phyloP scores from a whole-genome alignment of 2,888 invertebrate species.

The Idaea dimidiata region DNA sequence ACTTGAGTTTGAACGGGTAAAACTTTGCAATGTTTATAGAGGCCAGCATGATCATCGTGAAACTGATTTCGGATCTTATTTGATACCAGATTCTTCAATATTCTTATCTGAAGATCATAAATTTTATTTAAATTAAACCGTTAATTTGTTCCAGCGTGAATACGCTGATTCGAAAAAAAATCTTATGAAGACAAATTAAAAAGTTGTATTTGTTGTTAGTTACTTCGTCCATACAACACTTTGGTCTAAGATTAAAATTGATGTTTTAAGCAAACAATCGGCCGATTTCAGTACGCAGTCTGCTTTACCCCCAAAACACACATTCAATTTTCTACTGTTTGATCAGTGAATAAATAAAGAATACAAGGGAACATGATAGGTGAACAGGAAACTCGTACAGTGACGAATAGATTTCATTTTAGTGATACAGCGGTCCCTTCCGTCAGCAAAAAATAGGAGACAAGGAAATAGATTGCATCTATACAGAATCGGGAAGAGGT shows the following conservation, averaged over 20 bases:
- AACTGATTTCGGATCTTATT: no score
- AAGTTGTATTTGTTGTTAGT: no score
- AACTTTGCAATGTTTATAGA: no score
- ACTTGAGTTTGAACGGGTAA: no score
- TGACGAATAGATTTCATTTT: conserved; percentile 28
- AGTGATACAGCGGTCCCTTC: conserved; percentile 24
- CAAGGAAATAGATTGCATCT: conserved; percentile 11
- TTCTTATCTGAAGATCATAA: no score
- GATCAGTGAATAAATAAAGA: conserved; percentile 1
- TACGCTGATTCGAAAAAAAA: no score
- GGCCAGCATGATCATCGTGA: no score
- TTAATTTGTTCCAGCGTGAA: no score
- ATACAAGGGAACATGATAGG: conserved; percentile 1
- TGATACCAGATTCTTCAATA: no score
- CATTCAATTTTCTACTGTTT: background rate
- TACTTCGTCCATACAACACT: no score
- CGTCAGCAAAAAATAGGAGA: conserved; percentile 17
- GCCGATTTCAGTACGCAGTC: background rate
- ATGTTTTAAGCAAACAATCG: background rate
- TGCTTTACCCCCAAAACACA: background rate
- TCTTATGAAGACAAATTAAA: no score
- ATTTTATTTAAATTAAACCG: no score
- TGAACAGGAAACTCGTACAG: conserved; percentile 16
- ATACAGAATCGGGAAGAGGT: background rate
- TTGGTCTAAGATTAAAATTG: background rate